phyloP scores from a whole-genome alignment of 2,113 vertebrate genomes.

The Carettochelys insculpta region DNA sequence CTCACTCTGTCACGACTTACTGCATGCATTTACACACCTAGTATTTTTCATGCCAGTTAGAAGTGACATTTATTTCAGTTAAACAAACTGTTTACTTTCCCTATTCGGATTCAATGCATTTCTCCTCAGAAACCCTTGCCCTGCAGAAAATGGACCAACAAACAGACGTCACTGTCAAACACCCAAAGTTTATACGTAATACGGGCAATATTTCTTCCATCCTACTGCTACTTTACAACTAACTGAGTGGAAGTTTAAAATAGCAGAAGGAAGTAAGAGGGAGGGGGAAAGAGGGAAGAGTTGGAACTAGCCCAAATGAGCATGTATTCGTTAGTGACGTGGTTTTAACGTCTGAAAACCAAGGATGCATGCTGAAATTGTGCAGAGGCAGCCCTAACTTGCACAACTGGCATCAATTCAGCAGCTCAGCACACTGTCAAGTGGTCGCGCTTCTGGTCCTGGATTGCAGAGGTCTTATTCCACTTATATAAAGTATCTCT shows the following conservation, averaged over 20 bases:
- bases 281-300: not conserved
- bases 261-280: too few species aligned
- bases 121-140: not conserved
- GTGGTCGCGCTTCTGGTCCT: not conserved
- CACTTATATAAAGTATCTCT: not conserved
- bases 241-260: not conserved
- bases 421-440: not conserved
- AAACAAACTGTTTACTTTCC: not conserved
- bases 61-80: not conserved
- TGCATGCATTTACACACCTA: not conserved
- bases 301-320: not conserved
- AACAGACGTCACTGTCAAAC: not conserved
- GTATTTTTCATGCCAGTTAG: not conserved
- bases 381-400: not conserved
- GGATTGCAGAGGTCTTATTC: not conserved
- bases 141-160: not conserved
- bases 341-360: not conserved
- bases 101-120: rapidly evolving
- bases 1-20: not conserved
- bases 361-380: not conserved
- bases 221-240: rapidly evolving
- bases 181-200: not conserved
- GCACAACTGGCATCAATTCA: not conserved
- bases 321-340: not conserved
- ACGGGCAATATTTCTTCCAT: not conserved